These are phyloP conservation scores for Leptodactylus fuscus DNA, from an alignment of 2,113 vertebrate species.

Conservation along the genomic window DNA sequence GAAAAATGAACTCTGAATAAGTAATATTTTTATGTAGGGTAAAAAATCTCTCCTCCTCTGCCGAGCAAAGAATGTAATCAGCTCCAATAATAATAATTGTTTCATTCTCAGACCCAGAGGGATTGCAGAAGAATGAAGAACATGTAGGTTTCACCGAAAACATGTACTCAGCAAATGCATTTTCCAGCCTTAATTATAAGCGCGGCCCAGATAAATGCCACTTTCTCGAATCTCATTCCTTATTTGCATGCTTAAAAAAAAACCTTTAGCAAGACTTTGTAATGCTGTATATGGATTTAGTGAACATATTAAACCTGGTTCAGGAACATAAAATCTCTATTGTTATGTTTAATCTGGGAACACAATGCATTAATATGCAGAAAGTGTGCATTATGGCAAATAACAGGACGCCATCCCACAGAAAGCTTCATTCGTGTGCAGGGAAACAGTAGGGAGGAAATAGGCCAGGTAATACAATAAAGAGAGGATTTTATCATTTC, in stretches of 20 bases:
- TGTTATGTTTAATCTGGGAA: constrained; percentile 5
- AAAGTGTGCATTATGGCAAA: not conserved
- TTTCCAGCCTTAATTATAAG: constrained; percentile 35
- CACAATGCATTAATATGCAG: constrained; percentile 26
- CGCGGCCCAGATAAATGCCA: not conserved
- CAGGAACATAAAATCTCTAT: constrained; percentile 25
- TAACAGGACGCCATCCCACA: not conserved
- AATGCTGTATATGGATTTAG: constrained; percentile 17
- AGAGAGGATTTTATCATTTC: constrained; percentile 7
- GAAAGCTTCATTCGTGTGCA: constrained; percentile 3
- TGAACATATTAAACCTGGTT: not conserved
- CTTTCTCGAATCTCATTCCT: not conserved
- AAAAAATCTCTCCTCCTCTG: not conserved
- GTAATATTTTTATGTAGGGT: not conserved
- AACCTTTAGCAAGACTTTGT: constrained; percentile 16
- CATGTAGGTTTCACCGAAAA: constrained; percentile 4
- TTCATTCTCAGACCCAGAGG: not conserved
- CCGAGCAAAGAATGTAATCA: constrained; percentile 12
- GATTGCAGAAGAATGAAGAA: not conserved
- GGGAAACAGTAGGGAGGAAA: not conserved
- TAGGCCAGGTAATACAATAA: not conserved
- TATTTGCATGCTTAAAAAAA: constrained; percentile 41
- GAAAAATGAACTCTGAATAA: not conserved
- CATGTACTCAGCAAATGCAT: constrained; percentile 16
- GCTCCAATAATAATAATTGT: constrained; percentile 26